These are phyloP conservation scores for Telenomus remus DNA, from an alignment of 1,140 invertebrate genomes.

Conservation along the genomic window DNA sequence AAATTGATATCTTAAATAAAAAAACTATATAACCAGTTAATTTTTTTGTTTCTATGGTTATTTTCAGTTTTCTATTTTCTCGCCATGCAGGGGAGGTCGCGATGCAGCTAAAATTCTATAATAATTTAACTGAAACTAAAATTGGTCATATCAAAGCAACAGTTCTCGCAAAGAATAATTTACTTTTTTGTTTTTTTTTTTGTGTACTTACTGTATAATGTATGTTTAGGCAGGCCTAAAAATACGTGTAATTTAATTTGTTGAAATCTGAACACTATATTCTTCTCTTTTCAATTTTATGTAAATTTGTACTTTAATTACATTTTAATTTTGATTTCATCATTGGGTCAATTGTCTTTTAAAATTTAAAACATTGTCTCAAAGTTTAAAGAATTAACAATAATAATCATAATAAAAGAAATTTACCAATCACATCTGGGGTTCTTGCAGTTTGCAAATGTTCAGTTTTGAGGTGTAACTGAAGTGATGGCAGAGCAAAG, in stretches of 20 bases:
- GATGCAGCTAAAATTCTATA: too few species aligned
- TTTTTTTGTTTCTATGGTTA: too few species aligned
- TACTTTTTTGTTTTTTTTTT: background rate
- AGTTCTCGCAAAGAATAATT: too few species aligned
- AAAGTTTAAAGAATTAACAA: too few species aligned
- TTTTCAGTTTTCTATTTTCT: background rate
- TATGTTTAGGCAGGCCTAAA: slow-evolving; percentile 73
- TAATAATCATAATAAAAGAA: slow-evolving; percentile 4
- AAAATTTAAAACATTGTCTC: too few species aligned
- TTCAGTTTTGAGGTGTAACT: slow-evolving; percentile 94
- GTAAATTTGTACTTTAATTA: slow-evolving; percentile 10
- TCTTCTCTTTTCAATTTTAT: background rate
- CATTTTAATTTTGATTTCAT: too few species aligned
- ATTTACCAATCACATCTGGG: slow-evolving; percentile 82
- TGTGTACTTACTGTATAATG: slow-evolving; percentile 73
- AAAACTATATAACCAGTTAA: too few species aligned
- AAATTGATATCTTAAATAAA: too few species aligned
- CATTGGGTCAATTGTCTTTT: too few species aligned
- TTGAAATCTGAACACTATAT: slow-evolving; percentile 8
- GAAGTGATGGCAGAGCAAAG: slow-evolving; percentile 93
- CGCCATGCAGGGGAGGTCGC: slow-evolving; percentile 20
- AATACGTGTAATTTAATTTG: slow-evolving; percentile 55
- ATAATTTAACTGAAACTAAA: too few species aligned
- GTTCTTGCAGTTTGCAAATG: slow-evolving; percentile 86
- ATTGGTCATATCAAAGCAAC: too few species aligned